Evolutionary conservation across 1,140 invertebrate genomes (phyloP).

Genomic region (Drosophila fuyamai): DNA sequence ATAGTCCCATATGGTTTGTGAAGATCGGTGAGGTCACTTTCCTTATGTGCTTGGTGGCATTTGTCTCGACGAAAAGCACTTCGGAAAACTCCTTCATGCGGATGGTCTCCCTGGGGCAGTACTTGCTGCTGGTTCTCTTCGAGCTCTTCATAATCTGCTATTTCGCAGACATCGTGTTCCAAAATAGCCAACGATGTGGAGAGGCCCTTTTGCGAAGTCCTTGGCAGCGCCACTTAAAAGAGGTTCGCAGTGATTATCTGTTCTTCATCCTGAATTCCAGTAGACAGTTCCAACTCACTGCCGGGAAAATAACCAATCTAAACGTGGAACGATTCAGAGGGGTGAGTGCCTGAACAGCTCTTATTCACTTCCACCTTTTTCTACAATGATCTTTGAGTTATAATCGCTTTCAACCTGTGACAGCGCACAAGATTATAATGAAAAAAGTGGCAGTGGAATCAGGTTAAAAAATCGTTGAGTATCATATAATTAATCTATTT

Average conservation of each 20-base stretch:
- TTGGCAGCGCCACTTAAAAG: constrained; percentile 69
- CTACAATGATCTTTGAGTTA: too few relatives aligned
- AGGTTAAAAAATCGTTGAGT: background rate
- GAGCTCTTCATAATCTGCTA: constrained; percentile 80
- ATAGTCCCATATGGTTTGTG: constrained; percentile 75
- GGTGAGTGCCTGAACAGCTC: constrained; percentile 14
- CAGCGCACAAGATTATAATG: background rate
- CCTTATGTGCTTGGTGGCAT: constrained; percentile 71
- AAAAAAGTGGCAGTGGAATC: too few relatives aligned
- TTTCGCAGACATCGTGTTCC: constrained; percentile 70
- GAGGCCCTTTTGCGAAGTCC: constrained; percentile 73
- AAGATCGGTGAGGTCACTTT: constrained; percentile 75
- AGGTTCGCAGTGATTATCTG: constrained; percentile 64
- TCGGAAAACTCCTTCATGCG: constrained; percentile 70
- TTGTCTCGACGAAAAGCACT: constrained; percentile 74
- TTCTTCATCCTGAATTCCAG: constrained; percentile 67
- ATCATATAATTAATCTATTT: background rate
- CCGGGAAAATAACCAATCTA: constrained; percentile 70
- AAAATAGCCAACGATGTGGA: constrained; percentile 75
- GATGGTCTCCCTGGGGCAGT: constrained; percentile 69
- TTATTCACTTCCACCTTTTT: too few relatives aligned
- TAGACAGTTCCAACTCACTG: constrained; percentile 64
- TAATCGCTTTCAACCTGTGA: too few relatives aligned
- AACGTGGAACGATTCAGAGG: constrained; percentile 72
- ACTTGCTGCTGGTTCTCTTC: constrained; percentile 61